These are phyloP conservation scores for Anastrepha ludens DNA, from an alignment of 1,140 invertebrate genomes.

Conservation along the genomic window DNA sequence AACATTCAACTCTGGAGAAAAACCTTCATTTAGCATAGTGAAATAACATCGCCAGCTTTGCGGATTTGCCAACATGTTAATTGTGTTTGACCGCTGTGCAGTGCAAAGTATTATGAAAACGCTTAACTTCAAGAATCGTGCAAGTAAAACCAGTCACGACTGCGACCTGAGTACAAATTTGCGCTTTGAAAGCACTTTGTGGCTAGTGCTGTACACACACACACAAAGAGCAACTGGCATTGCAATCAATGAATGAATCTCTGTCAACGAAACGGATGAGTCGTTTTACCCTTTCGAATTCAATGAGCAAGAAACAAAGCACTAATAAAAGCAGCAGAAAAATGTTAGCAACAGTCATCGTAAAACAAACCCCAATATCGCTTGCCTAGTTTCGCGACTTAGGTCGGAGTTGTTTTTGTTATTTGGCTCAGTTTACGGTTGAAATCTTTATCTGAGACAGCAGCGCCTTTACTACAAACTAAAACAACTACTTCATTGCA, in stretches of 20 bases:
- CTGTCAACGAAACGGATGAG: not conserved
- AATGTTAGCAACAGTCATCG: not conserved
- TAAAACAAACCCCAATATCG: not conserved
- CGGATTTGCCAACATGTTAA: conserved; percentile 29
- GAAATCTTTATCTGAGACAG: not conserved
- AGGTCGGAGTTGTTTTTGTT: not conserved
- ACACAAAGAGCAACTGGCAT: conserved; percentile 6
- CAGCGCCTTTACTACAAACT: not conserved
- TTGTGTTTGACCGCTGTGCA: conserved; percentile 8
- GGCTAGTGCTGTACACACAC: not conserved
- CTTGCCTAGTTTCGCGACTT: not conserved
- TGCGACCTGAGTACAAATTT: conserved; percentile 58
- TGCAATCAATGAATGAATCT: conserved; percentile 47
- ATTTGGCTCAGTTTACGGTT: not conserved
- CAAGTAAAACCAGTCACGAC: conserved; percentile 66
- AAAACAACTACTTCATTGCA: not conserved
- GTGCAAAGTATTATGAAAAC: conserved; percentile 2
- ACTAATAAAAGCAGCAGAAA: not conserved
- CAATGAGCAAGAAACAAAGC: not conserved
- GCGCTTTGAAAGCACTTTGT: conserved; percentile 15
- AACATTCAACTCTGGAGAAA: not conserved
- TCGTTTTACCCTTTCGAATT: not conserved
- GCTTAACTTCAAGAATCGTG: conserved; percentile 65
- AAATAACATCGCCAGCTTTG: not conserved
- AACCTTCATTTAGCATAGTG: not conserved